Evolutionary conservation across 2,888 invertebrate genomes (phyloP).

Genomic region (Drosophila kanekoi): DNA sequence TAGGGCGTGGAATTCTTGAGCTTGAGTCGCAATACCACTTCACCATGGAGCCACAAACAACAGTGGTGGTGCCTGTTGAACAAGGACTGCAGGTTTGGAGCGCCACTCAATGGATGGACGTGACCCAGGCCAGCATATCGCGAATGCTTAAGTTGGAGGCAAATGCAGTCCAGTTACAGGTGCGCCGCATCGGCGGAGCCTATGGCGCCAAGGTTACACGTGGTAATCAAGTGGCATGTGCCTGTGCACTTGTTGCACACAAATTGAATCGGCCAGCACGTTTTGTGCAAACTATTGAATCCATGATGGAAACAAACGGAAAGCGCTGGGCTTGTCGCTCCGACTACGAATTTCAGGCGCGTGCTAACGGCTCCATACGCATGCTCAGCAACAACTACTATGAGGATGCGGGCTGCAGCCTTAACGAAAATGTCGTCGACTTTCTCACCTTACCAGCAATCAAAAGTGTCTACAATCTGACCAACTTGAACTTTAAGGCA

Average conservation of each 20-base stretch:
- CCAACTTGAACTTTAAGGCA: constrained; percentile 87
- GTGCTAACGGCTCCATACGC: constrained; percentile 88
- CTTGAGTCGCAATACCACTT: constrained; percentile 90
- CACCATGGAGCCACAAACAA: constrained; percentile 90
- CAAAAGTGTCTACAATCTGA: constrained; percentile 88
- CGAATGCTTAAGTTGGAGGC: constrained; percentile 85
- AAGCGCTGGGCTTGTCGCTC: constrained; percentile 88
- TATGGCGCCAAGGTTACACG: constrained; percentile 92
- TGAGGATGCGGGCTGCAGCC: constrained; percentile 86
- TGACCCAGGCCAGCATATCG: constrained; percentile 87
- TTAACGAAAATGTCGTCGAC: constrained; percentile 86
- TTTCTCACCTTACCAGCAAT: constrained; percentile 73
- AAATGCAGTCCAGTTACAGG: constrained; percentile 89
- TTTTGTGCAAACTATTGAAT: constrained; percentile 89
- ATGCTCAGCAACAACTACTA: constrained; percentile 87
- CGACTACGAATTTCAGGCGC: constrained; percentile 89
- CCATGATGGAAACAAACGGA: constrained; percentile 90
- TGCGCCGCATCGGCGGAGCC: constrained; percentile 91
- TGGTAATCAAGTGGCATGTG: constrained; percentile 87
- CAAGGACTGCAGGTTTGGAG: constrained; percentile 89
- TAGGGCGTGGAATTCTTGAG: constrained; percentile 86
- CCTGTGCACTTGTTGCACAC: constrained; percentile 89
- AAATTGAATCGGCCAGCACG: constrained; percentile 88
- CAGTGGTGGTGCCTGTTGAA: constrained; percentile 89
- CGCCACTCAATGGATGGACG: constrained; percentile 88